These are phyloP conservation scores for Brachionus angularis DNA, from an alignment of 1,140 invertebrate genomes.

Conservation along the genomic window DNA sequence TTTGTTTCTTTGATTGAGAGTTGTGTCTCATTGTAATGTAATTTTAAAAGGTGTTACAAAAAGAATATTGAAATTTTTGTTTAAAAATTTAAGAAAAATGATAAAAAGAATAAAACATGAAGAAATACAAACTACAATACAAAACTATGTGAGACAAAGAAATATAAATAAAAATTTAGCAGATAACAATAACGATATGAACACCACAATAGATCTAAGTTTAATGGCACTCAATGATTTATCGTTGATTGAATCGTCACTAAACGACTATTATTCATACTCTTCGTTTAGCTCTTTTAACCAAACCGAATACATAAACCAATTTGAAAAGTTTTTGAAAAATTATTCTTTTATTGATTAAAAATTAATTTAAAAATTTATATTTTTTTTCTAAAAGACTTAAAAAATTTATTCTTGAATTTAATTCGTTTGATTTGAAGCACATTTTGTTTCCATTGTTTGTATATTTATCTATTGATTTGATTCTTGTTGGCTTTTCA, in stretches of 20 bases:
- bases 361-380: background rate
- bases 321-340: slow-evolving; percentile 25
- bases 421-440: no score
- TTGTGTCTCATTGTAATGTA: slow-evolving; percentile 27
- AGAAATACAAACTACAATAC: slow-evolving; percentile 21
- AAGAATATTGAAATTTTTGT: background rate
- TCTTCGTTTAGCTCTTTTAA: slow-evolving; percentile 4
- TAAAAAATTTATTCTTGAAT: no score
- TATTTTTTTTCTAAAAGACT: background rate
- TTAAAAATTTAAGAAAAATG: no score
- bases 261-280: slow-evolving; percentile 31
- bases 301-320: background rate
- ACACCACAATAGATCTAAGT: slow-evolving; percentile 19
- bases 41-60: background rate
- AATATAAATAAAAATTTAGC: slow-evolving; percentile 8
- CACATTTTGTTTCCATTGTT: background rate
- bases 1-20: slow-evolving; percentile 39
- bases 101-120: slow-evolving; percentile 38
- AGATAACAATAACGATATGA: background rate
- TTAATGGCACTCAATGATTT: slow-evolving; percentile 21
- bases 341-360: background rate
- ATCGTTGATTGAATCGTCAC: slow-evolving; percentile 23
- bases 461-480: slow-evolving; percentile 26
- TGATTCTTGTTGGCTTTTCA: background rate
- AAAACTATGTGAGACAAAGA: slow-evolving; percentile 13